Conservation (phyloP, 92 coral and sea anemone species). For the Phenganax stokvisi region DNA sequence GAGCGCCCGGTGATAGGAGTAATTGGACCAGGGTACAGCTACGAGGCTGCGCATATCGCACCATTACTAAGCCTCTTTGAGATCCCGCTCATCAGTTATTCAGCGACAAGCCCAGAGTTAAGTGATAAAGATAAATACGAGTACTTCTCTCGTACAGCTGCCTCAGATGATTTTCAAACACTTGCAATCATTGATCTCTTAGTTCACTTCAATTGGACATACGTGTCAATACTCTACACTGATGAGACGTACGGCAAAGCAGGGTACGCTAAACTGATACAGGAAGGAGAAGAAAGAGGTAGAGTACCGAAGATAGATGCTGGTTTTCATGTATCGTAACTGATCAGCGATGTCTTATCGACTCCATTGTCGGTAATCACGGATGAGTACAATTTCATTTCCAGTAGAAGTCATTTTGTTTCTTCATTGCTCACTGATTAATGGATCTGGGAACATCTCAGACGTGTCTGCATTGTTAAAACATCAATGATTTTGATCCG, state of each 20-base stretch:
- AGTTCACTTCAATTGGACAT: constrained; percentile 22
- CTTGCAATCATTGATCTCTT: background rate
- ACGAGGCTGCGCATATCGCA: constrained; percentile 12
- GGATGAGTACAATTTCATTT: too few relatives aligned
- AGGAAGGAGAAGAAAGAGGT: background rate
- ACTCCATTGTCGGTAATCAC: too few relatives aligned
- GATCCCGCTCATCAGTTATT: constrained; percentile 13
- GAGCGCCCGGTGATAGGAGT: constrained; percentile 10
- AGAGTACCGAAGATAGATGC: background rate
- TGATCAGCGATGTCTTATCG: too few relatives aligned
- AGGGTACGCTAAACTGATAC: background rate
- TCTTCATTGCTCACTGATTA: too few relatives aligned
- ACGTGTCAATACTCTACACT: constrained; percentile 8
- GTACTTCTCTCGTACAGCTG: constrained; percentile 16
- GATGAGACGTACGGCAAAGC: constrained; percentile 16
- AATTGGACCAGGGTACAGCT: constrained; percentile 4
- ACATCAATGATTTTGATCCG: too few relatives aligned
- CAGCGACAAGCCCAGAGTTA: background rate
- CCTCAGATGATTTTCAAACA: constrained; percentile 4
- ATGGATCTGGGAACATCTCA: too few relatives aligned
- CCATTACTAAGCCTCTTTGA: constrained; percentile 15
- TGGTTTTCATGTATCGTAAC: background rate
- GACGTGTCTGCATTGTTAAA: too few relatives aligned
- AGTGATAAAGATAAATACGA: constrained; percentile 9
- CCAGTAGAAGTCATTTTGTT: too few relatives aligned